Conservation (phyloP, 2,888 invertebrate genomes). For the Ophion ellenae region DNA sequence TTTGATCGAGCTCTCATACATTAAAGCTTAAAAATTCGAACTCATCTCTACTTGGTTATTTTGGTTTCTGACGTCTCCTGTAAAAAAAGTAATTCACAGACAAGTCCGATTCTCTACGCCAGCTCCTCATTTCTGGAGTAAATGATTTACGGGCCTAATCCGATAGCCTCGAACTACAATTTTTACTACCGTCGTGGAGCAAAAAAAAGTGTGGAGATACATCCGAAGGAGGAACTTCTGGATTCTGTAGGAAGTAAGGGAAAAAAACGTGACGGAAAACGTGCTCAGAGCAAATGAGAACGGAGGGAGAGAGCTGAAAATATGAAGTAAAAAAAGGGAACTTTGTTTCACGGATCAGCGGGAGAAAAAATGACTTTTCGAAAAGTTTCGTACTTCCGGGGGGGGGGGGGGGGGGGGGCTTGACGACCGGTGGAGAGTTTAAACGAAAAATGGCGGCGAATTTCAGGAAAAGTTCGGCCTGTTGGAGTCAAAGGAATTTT, state of each 20-base stretch:
- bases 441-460: neutral
- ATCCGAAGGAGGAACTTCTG: neutral
- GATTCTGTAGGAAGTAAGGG: neutral
- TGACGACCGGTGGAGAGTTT: neutral
- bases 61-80: too few relatives aligned
- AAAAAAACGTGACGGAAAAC: neutral
- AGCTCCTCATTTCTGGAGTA: neutral
- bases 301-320: neutral
- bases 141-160: neutral
- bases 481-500: neutral
- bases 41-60: too few relatives aligned
- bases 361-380: neutral
- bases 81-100: too few relatives aligned
- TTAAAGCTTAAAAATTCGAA: neutral
- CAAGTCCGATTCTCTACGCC: too few relatives aligned
- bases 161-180: neutral
- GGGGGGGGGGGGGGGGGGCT: too few relatives aligned
- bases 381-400: neutral
- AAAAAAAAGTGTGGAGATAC: neutral
- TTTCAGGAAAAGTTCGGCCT: neutral
- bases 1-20: neutral
- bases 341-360: neutral
- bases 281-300: neutral
- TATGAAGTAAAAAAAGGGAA: neutral
- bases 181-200: neutral